A percentile compares a stretch with the other conserved stretches of the same genome.
phyloP scores from a whole-genome alignment of 2,797 vertebrate species.

The Pseudochirops cupreus region DNA sequence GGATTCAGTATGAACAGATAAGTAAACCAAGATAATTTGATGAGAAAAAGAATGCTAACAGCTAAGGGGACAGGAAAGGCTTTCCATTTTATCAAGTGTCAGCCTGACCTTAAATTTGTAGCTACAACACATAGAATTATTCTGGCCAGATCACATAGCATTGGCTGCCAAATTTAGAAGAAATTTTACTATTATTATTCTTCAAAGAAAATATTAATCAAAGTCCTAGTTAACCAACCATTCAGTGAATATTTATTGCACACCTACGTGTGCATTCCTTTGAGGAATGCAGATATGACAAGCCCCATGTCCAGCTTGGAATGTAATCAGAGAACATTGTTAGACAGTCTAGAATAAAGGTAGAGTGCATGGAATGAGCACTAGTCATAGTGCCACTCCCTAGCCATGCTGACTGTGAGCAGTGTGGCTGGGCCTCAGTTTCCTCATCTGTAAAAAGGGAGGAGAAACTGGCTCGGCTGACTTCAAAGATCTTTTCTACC shows the following conservation, averaged over 20 bases:
- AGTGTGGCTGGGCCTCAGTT: not conserved
- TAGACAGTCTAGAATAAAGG: not conserved
- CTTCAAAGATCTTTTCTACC: not conserved
- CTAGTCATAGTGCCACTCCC: not conserved
- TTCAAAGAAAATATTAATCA: constrained; percentile 24
- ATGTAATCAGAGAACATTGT: not conserved
- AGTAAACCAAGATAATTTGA: not conserved
- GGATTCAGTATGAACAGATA: not conserved
- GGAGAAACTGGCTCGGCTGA: not conserved
- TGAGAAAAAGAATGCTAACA: not conserved
- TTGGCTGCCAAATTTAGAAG: not conserved
- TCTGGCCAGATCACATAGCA: not conserved
- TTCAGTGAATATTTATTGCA: not conserved
- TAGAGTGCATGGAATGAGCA: not conserved
- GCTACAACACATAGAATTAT: not conserved
- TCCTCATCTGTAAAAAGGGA: not conserved
- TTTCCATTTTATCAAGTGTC: not conserved
- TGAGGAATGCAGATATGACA: constrained; percentile 12
- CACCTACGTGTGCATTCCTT: not conserved
- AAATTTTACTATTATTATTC: not conserved
- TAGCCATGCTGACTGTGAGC: not conserved
- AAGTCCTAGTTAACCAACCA: not conserved
- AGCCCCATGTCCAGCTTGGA: not conserved
- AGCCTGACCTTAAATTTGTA: not conserved
- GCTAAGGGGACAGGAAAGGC: not conserved